Conservation (phyloP, 2,888 invertebrate species). For the Dynastes tityus region DNA sequence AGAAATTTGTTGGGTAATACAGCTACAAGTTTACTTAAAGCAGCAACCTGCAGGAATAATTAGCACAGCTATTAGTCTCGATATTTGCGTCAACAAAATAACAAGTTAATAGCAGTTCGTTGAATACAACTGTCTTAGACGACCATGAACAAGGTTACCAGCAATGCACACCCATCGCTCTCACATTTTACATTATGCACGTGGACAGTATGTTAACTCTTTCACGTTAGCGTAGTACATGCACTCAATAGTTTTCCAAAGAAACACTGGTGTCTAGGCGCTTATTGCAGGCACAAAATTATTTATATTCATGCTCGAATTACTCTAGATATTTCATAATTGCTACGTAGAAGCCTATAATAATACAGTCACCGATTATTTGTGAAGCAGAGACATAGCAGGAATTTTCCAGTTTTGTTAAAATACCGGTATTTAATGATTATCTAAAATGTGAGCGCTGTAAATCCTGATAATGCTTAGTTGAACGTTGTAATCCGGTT, state of each 20-base stretch:
- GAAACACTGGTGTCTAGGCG: background rate
- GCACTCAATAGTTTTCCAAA: background rate
- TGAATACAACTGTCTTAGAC: slow-evolving; percentile 5
- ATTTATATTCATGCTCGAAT: background rate
- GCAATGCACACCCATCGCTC: slow-evolving; percentile 17
- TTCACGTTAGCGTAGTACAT: background rate
- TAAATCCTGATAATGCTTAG: background rate
- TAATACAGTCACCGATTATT: background rate
- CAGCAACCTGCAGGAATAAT: slow-evolving; percentile 9
- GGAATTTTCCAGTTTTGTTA: slow-evolving; percentile 9
- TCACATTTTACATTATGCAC: slow-evolving; percentile 9
- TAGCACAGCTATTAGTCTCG: slow-evolving; percentile 15
- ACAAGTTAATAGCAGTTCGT: slow-evolving; percentile 18
- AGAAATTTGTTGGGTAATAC: slow-evolving; percentile 1
- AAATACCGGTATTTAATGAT: background rate
- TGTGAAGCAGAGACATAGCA: background rate
- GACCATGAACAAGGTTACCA: slow-evolving; percentile 27
- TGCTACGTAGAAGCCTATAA: background rate
- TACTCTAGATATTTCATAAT: background rate
- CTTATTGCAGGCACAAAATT: background rate
- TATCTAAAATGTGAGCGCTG: background rate
- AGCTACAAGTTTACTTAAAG: background rate
- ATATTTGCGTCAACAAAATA: slow-evolving; percentile 5
- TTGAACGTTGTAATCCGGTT: background rate
- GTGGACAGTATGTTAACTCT: background rate